Base-by-base conservation (phyloP, 2,888 invertebrate species). In the Melangyna quadrimaculata region DNA sequence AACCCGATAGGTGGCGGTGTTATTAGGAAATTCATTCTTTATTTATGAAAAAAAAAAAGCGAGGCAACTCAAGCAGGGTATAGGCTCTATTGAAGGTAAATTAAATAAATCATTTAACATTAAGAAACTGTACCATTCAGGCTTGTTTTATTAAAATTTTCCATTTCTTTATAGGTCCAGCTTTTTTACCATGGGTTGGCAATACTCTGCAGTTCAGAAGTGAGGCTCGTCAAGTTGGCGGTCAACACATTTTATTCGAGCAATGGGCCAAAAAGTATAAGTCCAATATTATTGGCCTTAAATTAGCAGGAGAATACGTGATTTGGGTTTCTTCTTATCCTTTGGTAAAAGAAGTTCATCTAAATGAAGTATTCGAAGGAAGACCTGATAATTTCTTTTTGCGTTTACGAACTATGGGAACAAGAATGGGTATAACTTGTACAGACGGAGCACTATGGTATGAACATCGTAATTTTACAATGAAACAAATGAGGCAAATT, bases 341-440 rank as follows among this genome's bases (percentile, higher is more conserved):
- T 2, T 87, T 93, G 1, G 92, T 95, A 0, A 93, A 92, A 14
- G 92, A 93, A 73, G 93, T 95, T 2, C 92, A 95, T 59, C 90
- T 91, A 0, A 90, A 92, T 14, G 94, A 95, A 72, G 94, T 94
- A 24, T 95, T 93, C 87, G 94, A 94, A 78, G 95, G 94, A 0
- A 91, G 96, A 24, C 96, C 96, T 0, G 94, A 95, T 89, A 94
- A 94, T 80, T 94, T 95, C 88, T 95, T 95, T 88, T 91, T 94
- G 17, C 92, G 93, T 35, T 89, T 95, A 14, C 92, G 95, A 29
- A 94, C 94, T 17, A 93, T 95, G 93, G 95, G 95, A 27, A 93
- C 93, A 1, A 93, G 92, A 4, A 89, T 90, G 37, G 92, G 92
- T 29, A 94, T 95, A 43, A 94, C 94, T 0, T 94, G 94, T 90